Conservation (phyloP, 2,797 vertebrate species). For the Allobates femoralis region DNA sequence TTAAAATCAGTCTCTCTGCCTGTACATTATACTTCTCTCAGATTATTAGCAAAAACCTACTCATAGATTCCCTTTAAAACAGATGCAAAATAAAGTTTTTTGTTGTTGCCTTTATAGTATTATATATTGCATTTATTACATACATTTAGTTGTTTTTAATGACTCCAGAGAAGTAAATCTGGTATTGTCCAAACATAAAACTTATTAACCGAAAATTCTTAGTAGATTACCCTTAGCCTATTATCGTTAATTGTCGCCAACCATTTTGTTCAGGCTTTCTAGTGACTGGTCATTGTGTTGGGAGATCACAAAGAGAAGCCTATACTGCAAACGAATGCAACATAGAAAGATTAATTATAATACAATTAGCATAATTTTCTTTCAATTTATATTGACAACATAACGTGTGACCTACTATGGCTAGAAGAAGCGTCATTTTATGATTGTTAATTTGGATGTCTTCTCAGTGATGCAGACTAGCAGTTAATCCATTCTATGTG, state of each 20-base stretch:
- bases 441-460: background rate
- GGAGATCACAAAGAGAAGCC: background rate
- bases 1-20: no score
- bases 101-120: no score
- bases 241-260: background rate
- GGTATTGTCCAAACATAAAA: background rate
- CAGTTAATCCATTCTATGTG: background rate
- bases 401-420: conserved; percentile 11
- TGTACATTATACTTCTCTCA: no score
- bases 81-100: no score
- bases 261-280: background rate
- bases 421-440: background rate
- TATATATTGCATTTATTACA: no score
- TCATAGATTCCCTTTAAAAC: no score
- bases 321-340: background rate
- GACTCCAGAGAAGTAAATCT: background rate
- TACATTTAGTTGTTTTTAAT: background rate
- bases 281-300: background rate
- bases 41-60: no score
- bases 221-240: background rate
- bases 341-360: background rate
- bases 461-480: background rate
- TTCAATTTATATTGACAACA: background rate
- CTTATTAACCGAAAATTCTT: background rate
- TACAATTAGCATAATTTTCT: background rate